phyloP scores from a whole-genome alignment of 2,888 invertebrate genomes.

The Eupithecia vulgata region DNA sequence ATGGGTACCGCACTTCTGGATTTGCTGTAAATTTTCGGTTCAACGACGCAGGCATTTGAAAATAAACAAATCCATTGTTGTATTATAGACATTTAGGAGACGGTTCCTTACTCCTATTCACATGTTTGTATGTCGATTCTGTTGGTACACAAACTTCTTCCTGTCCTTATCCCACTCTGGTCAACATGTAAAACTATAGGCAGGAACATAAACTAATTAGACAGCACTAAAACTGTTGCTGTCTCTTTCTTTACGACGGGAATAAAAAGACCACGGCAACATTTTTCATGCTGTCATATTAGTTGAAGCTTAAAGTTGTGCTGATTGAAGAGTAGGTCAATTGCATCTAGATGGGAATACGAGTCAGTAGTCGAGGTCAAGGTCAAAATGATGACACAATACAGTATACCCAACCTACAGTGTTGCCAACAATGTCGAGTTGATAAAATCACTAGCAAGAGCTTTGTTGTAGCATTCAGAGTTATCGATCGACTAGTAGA shows the following conservation, averaged over 20 bases:
- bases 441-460: neutral
- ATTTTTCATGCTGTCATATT: neutral
- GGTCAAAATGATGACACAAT: neutral
- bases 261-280: neutral
- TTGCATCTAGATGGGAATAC: neutral
- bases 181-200: neutral
- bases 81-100: neutral
- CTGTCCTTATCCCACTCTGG: neutral
- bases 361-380: neutral
- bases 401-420: neutral
- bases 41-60: neutral
- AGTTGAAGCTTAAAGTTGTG: neutral
- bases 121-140: neutral
- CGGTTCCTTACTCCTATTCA: neutral
- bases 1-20: constrained; percentile 23
- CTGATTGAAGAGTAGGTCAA: neutral
- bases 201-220: neutral
- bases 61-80: neutral
- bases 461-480: neutral
- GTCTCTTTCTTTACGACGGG: neutral
- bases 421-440: neutral
- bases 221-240: neutral
- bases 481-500: neutral
- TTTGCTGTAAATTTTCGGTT: neutral
- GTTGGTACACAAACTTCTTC: neutral